Evolutionary conservation across 1,140 invertebrate species (phyloP).

Genomic region (Drosophila truncata): DNA sequence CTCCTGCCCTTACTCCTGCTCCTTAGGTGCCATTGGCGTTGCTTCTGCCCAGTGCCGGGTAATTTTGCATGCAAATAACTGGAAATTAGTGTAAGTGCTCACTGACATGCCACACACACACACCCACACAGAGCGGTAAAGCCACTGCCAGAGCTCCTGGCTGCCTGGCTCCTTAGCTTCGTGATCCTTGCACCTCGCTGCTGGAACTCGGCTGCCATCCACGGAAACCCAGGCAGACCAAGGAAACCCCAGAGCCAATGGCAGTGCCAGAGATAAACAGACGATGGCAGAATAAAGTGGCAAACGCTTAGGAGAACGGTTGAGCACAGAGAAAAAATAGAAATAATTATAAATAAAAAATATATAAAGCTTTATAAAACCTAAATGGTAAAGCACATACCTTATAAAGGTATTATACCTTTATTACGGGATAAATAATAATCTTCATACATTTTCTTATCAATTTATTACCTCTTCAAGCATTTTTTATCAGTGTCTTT

Average conservation of each 20-base stretch:
- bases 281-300: slow-evolving; percentile 69
- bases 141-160: slow-evolving; percentile 14
- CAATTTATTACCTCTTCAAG: background rate
- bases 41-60: slow-evolving; percentile 46
- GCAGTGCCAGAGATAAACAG: slow-evolving; percentile 68
- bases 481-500: slow-evolving; percentile 5
- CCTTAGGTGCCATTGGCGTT: slow-evolving; percentile 32
- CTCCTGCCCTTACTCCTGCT: background rate
- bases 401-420: too few species aligned
- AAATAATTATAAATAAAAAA: background rate
- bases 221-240: slow-evolving; percentile 11
- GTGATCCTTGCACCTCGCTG: slow-evolving; percentile 9
- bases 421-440: too few species aligned
- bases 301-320: slow-evolving; percentile 57
- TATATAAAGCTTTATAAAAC: background rate
- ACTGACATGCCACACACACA: slow-evolving; percentile 72
- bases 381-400: too few species aligned
- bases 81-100: slow-evolving; percentile 82
- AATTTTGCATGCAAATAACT: slow-evolving; percentile 84
- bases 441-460: background rate
- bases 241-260: slow-evolving; percentile 31
- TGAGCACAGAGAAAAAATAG: slow-evolving; percentile 1
- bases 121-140: slow-evolving; percentile 34
- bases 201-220: slow-evolving; percentile 1
- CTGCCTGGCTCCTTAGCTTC: slow-evolving; percentile 15